phyloP scores from a whole-genome alignment of 2,113 vertebrate genomes.

The Podiceps cristatus region DNA sequence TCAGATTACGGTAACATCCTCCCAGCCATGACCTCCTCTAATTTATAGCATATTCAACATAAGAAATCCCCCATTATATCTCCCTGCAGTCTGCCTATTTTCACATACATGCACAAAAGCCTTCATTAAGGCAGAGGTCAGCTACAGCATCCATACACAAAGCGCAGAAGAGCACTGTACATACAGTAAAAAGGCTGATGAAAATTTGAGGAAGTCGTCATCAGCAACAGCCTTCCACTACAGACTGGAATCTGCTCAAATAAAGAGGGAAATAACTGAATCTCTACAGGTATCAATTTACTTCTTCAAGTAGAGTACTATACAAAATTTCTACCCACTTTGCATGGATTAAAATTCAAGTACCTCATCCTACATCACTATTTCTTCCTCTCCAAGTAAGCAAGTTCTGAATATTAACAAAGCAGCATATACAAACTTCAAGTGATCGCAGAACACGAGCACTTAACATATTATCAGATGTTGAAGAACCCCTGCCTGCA shows the following conservation, averaged over 20 bases:
- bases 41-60: background rate
- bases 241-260: background rate
- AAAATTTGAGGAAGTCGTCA: background rate
- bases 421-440: background rate
- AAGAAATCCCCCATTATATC: background rate
- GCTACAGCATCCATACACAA: background rate
- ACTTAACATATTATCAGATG: rapidly evolving
- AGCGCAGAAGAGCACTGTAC: background rate
- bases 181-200: background rate
- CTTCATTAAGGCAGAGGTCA: background rate
- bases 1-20: background rate
- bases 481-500: background rate
- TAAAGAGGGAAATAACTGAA: background rate
- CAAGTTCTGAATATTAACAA: background rate
- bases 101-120: background rate
- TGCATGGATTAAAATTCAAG: background rate
- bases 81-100: background rate
- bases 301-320: background rate
- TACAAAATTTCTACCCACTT: background rate
- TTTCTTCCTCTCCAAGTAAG: background rate
- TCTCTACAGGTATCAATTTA: background rate
- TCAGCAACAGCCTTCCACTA: background rate
- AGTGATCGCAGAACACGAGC: rapidly evolving
- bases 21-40: background rate
- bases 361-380: background rate